Percentiles rank a stretch among this genome's conserved stretches.
phyloP scores from a whole-genome alignment of 2,888 invertebrate species.

The Argyresthia goedartella region DNA sequence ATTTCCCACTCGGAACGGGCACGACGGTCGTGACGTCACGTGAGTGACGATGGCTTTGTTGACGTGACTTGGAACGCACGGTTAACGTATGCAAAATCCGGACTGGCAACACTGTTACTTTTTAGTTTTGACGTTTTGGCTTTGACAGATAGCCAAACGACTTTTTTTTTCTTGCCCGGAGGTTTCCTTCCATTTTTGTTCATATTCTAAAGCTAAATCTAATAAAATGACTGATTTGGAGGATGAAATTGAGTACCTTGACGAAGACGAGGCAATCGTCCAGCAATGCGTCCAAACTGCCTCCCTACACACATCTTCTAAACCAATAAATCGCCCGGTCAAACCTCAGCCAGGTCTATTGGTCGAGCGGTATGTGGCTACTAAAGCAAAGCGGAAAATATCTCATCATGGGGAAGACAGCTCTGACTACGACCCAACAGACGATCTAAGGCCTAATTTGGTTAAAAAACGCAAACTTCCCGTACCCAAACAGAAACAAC shows the following conservation, averaged over 20 bases:
- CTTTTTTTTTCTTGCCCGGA: too few relatives aligned
- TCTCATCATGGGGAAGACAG: slow-evolving; percentile 29
- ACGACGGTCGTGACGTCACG: too few relatives aligned
- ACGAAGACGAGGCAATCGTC: slow-evolving; percentile 57
- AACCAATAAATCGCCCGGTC: not conserved
- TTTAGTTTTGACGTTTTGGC: too few relatives aligned
- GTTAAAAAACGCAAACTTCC: slow-evolving; percentile 14
- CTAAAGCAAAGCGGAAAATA: slow-evolving; percentile 23
- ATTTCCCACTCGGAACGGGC: too few relatives aligned
- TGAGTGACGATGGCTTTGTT: too few relatives aligned
- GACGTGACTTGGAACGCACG: too few relatives aligned
- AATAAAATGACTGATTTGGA: slow-evolving; percentile 34
- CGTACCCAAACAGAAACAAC: not conserved
- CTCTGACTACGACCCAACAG: slow-evolving; percentile 46
- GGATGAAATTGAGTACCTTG: slow-evolving; percentile 55
- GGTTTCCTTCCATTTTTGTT: not conserved
- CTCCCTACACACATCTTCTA: not conserved
- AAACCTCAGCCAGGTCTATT: slow-evolving; percentile 15
- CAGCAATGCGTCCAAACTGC: slow-evolving; percentile 44
- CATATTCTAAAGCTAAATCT: not conserved
- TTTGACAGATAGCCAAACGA: too few relatives aligned
- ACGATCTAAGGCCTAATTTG: slow-evolving; percentile 20
- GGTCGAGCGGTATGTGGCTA: slow-evolving; percentile 23
- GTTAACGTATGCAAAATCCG: too few relatives aligned
- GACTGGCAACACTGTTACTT: too few relatives aligned